Evolutionary conservation across 2,113 vertebrate genomes (phyloP).

Genomic region (Phylloscopus trochilus): DNA sequence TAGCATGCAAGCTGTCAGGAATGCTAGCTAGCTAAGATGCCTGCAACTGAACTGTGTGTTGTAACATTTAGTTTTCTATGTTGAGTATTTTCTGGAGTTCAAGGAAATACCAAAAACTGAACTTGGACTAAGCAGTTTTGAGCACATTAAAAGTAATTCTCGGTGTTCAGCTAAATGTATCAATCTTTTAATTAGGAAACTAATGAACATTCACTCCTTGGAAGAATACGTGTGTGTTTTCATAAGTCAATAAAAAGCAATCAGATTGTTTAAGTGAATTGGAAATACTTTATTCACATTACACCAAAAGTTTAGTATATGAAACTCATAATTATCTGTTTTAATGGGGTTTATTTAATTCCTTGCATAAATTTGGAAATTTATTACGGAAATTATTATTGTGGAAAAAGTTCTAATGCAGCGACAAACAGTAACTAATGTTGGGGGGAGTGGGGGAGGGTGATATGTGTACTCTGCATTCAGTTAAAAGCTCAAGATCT

Average conservation of each 20-base stretch:
- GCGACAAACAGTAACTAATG: neutral
- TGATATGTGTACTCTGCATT: neutral
- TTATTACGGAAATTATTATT: neutral
- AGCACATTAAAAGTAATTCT: neutral
- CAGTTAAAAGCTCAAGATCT: neutral
- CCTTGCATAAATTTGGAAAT: neutral
- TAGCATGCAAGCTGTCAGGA: accelerated
- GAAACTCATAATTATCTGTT: neutral
- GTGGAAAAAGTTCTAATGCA: neutral
- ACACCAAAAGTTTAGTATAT: neutral
- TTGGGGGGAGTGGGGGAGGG: too few relatives aligned
- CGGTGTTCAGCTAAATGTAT: neutral
- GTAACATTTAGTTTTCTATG: neutral
- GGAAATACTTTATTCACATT: neutral
- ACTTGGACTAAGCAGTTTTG: neutral
- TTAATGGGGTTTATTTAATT: neutral
- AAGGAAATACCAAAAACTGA: neutral
- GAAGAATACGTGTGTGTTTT: accelerated
- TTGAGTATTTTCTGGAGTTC: neutral
- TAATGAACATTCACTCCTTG: neutral
- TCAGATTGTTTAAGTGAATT: neutral
- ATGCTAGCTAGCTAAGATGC: neutral
- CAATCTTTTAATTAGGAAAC: neutral
- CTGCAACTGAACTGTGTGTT: neutral
- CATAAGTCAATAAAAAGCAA: too few relatives aligned